phyloP scores from a whole-genome alignment of 2,888 invertebrate genomes.

The Scelioninae gen. 1 region DNA sequence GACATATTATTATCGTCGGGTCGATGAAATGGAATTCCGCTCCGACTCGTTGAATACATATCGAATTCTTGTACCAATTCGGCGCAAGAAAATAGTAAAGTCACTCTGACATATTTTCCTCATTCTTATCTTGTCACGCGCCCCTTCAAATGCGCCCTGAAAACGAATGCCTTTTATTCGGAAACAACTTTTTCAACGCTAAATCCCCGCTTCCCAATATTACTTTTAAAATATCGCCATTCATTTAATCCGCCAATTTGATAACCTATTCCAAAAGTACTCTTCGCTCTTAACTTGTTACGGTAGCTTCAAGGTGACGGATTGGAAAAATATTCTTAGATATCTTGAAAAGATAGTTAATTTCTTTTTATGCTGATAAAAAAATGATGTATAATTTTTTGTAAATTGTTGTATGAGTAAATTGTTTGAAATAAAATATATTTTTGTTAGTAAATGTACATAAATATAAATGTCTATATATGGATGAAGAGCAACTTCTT shows the following conservation, averaged over 20 bases:
- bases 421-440: too few relatives aligned
- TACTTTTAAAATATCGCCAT: slow-evolving; percentile 37
- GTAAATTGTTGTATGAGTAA: too few relatives aligned
- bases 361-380: too few relatives aligned
- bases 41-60: slow-evolving; percentile 63
- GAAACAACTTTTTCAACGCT: slow-evolving; percentile 63
- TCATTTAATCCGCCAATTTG: slow-evolving; percentile 23
- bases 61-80: slow-evolving; percentile 63
- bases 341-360: too few relatives aligned
- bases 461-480: too few relatives aligned
- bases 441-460: too few relatives aligned
- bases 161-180: slow-evolving; percentile 61
- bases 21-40: slow-evolving; percentile 58
- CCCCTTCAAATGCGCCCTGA: slow-evolving; percentile 48
- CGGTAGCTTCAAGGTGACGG: too few relatives aligned
- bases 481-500: too few relatives aligned
- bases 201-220: slow-evolving; percentile 31
- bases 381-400: too few relatives aligned
- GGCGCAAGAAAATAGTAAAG: slow-evolving; percentile 62
- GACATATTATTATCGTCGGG: slow-evolving; percentile 62
- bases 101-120: slow-evolving; percentile 65
- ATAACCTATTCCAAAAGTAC: slow-evolving; percentile 9
- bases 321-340: too few relatives aligned
- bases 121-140: slow-evolving; percentile 67
- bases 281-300: too few relatives aligned